Conservation (phyloP, 1,140 invertebrate genomes). For the Sinella curviseta region DNA sequence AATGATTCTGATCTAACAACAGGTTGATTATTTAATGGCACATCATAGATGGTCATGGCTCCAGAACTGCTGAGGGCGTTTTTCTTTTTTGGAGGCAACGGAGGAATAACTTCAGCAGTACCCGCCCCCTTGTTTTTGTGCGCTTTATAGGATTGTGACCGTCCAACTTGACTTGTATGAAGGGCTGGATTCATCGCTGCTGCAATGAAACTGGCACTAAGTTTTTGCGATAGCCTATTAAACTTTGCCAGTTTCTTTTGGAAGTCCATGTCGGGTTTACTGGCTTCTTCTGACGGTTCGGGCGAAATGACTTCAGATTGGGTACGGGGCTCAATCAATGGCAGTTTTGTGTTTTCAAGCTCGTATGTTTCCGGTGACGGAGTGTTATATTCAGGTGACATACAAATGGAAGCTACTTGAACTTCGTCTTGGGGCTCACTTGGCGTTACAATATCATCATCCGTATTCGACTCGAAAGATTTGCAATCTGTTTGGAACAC, state of each 20-base stretch:
- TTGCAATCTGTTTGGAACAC: not conserved
- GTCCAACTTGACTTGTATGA: not conserved
- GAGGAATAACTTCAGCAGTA: constrained; percentile 33
- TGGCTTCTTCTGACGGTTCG: not conserved
- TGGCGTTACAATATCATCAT: not conserved
- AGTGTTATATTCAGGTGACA: not conserved
- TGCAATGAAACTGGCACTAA: constrained; percentile 41
- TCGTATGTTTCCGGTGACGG: not conserved
- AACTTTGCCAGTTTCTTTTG: constrained; percentile 44
- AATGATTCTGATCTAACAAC: constrained; percentile 7
- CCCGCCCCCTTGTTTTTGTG: not conserved
- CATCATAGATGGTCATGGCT: constrained; percentile 32
- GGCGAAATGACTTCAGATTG: no score
- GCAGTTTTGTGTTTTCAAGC: not conserved
- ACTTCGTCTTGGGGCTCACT: not conserved
- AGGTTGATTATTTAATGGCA: constrained; percentile 43
- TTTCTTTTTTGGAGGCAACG: constrained; percentile 45
- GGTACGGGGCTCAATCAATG: no score
- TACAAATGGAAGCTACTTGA: not conserved
- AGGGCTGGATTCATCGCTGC: constrained; percentile 13
- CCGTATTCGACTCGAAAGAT: not conserved
- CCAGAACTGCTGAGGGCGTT: not conserved
- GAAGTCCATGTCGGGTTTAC: constrained; percentile 19
- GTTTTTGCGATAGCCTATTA: constrained; percentile 40
- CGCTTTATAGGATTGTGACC: constrained; percentile 38